These are phyloP conservation scores for Pungitius pungitius DNA, from an alignment of 2,113 vertebrate genomes.

Conservation along the genomic window DNA sequence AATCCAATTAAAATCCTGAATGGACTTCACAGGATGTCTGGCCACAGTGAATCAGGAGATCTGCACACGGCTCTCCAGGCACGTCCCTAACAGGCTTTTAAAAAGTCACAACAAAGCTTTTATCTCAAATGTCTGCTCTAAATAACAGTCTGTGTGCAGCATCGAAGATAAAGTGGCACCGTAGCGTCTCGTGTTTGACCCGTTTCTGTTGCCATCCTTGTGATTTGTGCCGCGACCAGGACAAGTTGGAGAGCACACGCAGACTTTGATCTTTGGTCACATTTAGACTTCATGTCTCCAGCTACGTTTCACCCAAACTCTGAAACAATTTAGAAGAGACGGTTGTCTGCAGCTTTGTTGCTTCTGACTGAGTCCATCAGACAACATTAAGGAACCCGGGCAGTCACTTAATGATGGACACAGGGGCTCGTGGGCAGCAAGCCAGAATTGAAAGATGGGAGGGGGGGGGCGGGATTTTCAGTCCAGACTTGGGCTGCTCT, in stretches of 20 bases:
- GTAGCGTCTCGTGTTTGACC: not conserved
- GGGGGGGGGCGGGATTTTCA: not conserved
- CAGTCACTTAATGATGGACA: slow-evolving; percentile 35
- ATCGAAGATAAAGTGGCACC: not conserved
- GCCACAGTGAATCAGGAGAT: not conserved
- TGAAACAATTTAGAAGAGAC: not conserved
- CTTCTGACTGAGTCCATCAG: slow-evolving; percentile 4
- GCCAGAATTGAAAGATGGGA: slow-evolving; percentile 1
- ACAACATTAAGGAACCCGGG: slow-evolving; percentile 44
- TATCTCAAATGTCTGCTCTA: not conserved
- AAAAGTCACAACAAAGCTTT: not conserved
- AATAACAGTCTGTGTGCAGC: not conserved
- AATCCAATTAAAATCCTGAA: slow-evolving; percentile 32
- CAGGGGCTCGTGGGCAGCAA: slow-evolving; percentile 20
- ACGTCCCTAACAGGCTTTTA: not conserved
- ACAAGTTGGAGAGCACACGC: not conserved
- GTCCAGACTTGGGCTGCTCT: slow-evolving; percentile 8
- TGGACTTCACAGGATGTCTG: slow-evolving; percentile 3
- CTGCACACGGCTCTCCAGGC: not conserved
- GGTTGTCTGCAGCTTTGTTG: slow-evolving; percentile 10
- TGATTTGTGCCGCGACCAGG: not conserved
- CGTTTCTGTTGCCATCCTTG: not conserved
- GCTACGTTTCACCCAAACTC: slow-evolving; percentile 1
- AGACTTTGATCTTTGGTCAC: slow-evolving; percentile 1
- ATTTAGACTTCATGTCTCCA: slow-evolving; percentile 11